Evolutionary conservation across 2,888 invertebrate species (phyloP).

Genomic region (Peribatodes rhomboidaria): DNA sequence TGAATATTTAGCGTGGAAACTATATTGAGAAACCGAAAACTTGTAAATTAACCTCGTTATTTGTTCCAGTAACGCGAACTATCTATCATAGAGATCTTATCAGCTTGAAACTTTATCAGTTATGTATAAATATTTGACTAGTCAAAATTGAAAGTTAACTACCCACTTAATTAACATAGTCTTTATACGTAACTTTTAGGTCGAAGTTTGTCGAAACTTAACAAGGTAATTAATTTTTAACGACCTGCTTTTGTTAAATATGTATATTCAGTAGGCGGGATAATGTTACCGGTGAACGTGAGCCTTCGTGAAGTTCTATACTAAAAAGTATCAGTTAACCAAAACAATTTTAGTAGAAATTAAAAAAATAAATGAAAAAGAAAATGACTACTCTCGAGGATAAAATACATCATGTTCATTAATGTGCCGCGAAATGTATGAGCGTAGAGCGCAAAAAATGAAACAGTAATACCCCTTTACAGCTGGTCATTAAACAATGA

Average conservation of each 20-base stretch:
- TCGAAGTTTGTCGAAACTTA: neutral
- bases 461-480: conserved; percentile 66
- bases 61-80: neutral
- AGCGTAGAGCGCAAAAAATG: conserved; percentile 57
- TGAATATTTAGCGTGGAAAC: conserved; percentile 15
- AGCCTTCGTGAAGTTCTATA: too few species aligned
- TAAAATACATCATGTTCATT: conserved; percentile 12
- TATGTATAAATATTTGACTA: neutral
- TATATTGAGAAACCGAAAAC: neutral
- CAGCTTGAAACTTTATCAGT: neutral
- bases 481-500: conserved; percentile 70
- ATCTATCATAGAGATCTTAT: conserved; percentile 6
- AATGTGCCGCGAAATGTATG: conserved; percentile 47
- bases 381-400: neutral
- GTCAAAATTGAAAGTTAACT: conserved; percentile 3
- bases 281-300: too few species aligned
- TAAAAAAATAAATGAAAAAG: neutral
- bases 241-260: too few species aligned
- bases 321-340: too few species aligned
- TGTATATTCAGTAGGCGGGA: too few species aligned
- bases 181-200: neutral
- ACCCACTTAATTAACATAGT: conserved; percentile 1
- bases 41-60: conserved; percentile 14
- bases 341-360: neutral
- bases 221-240: neutral